These are phyloP conservation scores for Rostratula benghalensis DNA, from an alignment of 2,113 vertebrate species.

Conservation along the genomic window DNA sequence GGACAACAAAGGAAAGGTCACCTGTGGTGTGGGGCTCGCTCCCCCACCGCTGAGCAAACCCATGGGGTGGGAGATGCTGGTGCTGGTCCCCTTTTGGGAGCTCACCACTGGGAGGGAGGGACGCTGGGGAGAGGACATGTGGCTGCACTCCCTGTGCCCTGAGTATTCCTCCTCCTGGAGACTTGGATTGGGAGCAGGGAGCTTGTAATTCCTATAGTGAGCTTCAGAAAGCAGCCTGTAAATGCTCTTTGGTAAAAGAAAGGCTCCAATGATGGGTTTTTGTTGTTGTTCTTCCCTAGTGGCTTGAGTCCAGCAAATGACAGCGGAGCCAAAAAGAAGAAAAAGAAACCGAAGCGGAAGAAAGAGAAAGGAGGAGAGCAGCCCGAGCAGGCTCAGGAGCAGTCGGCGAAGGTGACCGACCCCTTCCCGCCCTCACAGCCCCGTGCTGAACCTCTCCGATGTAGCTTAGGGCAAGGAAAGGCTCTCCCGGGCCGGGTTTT, in stretches of 20 bases:
- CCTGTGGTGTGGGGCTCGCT: background rate
- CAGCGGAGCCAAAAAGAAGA: constrained; percentile 96
- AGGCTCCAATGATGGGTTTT: background rate
- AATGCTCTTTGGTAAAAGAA: background rate
- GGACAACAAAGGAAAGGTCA: background rate
- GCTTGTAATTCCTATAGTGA: background rate
- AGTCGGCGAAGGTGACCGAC: constrained; percentile 81
- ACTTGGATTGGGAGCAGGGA: background rate
- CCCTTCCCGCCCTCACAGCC: background rate
- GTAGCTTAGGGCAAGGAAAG: background rate
- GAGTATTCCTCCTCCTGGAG: background rate
- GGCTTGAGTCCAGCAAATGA: constrained; percentile 88
- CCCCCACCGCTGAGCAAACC: accelerated
- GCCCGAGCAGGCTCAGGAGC: constrained; percentile 82
- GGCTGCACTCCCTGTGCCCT: background rate
- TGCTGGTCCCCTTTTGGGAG: background rate
- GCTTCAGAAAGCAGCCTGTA: background rate
- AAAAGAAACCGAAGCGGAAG: constrained; percentile 94
- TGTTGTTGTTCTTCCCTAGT: constrained; percentile 71
- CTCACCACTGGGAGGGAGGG: background rate
- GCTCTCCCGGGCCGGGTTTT: background rate
- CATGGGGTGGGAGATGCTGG: background rate
- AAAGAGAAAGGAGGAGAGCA: constrained; percentile 90
- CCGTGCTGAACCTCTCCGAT: background rate
- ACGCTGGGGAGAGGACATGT: accelerated